These are phyloP conservation scores for Aphelocoma californica DNA, from an alignment of 2,797 vertebrate genomes.

Conservation along the genomic window DNA sequence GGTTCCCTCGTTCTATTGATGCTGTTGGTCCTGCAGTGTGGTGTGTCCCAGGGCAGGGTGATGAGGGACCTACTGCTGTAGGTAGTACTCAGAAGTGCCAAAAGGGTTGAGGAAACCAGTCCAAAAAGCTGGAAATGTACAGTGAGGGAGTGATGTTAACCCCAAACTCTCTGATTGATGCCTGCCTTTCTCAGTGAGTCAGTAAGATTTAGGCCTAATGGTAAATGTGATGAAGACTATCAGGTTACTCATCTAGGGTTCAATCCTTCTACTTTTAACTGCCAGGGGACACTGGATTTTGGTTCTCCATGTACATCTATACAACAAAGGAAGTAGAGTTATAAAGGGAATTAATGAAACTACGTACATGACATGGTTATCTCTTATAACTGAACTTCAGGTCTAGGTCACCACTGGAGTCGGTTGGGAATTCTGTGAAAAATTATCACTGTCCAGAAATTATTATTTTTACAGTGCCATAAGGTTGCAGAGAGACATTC, in stretches of 20 bases:
- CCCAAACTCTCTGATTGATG: neutral
- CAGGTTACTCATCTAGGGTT: neutral
- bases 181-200: neutral
- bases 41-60: neutral
- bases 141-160: neutral
- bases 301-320: neutral
- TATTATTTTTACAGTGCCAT: neutral
- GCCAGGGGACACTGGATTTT: neutral
- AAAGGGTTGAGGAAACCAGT: neutral
- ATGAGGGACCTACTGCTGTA: neutral
- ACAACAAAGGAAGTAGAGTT: neutral
- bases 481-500: neutral
- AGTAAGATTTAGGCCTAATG: neutral
- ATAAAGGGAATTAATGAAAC: neutral
- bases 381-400: neutral
- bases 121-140: neutral
- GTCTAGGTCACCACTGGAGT: neutral
- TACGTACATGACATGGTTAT: neutral
- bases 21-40: neutral
- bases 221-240: neutral
- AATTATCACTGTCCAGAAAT: neutral
- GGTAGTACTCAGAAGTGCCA: neutral
- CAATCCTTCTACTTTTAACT: neutral
- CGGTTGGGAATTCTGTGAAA: neutral
- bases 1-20: accelerated